phyloP scores from a whole-genome alignment of 2,888 invertebrate species.

The Punctoribates punctum region DNA sequence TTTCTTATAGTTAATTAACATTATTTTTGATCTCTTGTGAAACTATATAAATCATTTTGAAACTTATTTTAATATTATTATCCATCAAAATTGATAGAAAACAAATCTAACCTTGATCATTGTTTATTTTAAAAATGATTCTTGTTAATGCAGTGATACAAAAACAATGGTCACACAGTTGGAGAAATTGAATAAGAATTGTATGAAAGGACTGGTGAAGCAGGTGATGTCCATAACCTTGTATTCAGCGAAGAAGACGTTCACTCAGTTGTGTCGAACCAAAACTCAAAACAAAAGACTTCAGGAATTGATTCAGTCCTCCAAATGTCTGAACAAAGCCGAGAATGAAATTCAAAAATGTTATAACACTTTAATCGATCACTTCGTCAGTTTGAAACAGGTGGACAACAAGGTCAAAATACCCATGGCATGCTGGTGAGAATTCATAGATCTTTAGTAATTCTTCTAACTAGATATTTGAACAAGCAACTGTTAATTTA shows the following conservation, averaged over 20 bases:
- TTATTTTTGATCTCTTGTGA: too few relatives aligned
- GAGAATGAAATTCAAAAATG: conserved; percentile 17
- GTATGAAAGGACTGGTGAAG: conserved; percentile 27
- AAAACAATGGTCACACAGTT: neutral
- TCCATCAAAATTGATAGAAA: too few relatives aligned
- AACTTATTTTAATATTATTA: too few relatives aligned
- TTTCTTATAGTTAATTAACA: too few relatives aligned
- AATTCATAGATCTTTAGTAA: too few relatives aligned
- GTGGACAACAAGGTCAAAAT: conserved; percentile 19
- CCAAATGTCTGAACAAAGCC: conserved; percentile 29
- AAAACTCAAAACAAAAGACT: neutral
- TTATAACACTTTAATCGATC: conserved; percentile 3
- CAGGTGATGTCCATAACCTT: neutral
- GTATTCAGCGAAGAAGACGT: conserved; percentile 22
- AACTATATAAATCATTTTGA: too few relatives aligned
- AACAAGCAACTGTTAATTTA: neutral
- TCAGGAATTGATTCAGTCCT: neutral
- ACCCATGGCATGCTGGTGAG: conserved; percentile 25
- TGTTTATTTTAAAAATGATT: too few relatives aligned
- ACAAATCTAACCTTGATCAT: too few relatives aligned
- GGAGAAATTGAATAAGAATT: conserved; percentile 15
- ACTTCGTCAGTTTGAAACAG: conserved; percentile 19
- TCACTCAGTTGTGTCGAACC: conserved; percentile 3
- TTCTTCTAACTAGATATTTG: too few relatives aligned
- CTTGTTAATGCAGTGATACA: neutral